Evolutionary conservation across 2,888 invertebrate genomes (phyloP), one percentile per base, ranked within the genome.

Genomic region (Eupithecia tripunctaria): DNA sequence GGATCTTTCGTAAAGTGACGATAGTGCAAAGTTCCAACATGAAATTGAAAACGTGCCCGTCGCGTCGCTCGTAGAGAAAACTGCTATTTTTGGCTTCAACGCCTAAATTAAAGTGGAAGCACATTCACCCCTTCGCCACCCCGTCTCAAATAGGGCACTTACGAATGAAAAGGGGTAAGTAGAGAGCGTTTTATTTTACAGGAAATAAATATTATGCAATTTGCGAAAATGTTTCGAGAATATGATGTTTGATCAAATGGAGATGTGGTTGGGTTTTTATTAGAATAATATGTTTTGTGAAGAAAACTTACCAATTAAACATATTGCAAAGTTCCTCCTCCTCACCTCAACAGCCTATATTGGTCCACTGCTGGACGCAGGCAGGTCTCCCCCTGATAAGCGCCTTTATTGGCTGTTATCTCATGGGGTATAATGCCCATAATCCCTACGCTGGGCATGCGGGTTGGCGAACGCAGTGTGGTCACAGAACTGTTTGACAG

Each of bases 11-110:
- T 62, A 51, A 2, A 56, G 56, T 25, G 29, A 38, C 8, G 15
- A 56, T 56, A 74, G 60, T 71, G 72, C 74, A 64, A 73, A 76
- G 73, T 78, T 78, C 72, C 72, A 69, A 70, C 69, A 41, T 74
- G 67, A 78, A 76, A 79, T 76, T 78, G 75, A 77, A 77, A 77
- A 78, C 78, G 79, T 79, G 79, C 70, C 76, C 38, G 74, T 74
- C 71, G 70, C 71, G 73, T 75, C 72, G 73, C 72, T 68, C 72
- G 68, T 62, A 68, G 68, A 72, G 74, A 74, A 51, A 74, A 79
- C 66, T 68, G 73, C 69, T 75, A 76, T 74, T 79, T 79, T 75
- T 71, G 72, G 70, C 68, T 74, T 68, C 71, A 70, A 72, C 76
- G 70, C 68, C 68, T 75, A 73, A 79, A 76, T 76, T 69, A 68